Conservation (phyloP, 1,140 invertebrate genomes). For the Phymorhynchus buccinoides region DNA sequence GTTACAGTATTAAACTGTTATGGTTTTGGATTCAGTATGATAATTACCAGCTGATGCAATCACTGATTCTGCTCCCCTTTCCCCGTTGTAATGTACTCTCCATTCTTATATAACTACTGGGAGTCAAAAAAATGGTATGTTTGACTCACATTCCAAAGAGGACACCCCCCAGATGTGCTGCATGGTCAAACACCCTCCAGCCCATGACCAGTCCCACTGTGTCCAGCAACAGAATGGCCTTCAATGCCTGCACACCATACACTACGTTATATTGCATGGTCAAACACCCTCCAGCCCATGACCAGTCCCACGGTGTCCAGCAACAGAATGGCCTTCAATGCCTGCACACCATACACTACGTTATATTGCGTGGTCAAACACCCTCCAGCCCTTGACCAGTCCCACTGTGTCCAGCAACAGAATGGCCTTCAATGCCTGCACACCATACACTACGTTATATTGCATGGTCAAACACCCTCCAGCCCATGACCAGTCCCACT, state of each 20-base stretch:
- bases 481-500: slow-evolving; percentile 87
- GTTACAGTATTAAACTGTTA: too few relatives aligned
- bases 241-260: slow-evolving; percentile 82
- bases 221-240: slow-evolving; percentile 88
- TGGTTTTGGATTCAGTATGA: too few relatives aligned
- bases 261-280: slow-evolving; percentile 98
- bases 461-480: slow-evolving; percentile 97
- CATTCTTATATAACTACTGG: too few relatives aligned
- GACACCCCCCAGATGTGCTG: slow-evolving; percentile 89
- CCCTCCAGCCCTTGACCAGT: slow-evolving; percentile 88
- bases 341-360: slow-evolving; percentile 83
- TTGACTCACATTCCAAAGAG: slow-evolving; percentile 45
- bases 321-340: slow-evolving; percentile 87
- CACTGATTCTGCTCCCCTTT: too few relatives aligned
- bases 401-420: slow-evolving; percentile 87
- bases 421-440: slow-evolving; percentile 89
- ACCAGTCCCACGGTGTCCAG: slow-evolving; percentile 87
- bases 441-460: slow-evolving; percentile 86
- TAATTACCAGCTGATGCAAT: too few relatives aligned
- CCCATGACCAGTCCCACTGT: slow-evolving; percentile 84
- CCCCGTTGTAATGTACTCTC: too few relatives aligned
- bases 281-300: slow-evolving; percentile 92
- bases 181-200: slow-evolving; percentile 97
- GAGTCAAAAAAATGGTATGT: too few relatives aligned
- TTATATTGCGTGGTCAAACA: slow-evolving; percentile 98